These are phyloP conservation scores for Agriopis leucophaearia DNA, from an alignment of 2,888 invertebrate genomes.

Conservation along the genomic window DNA sequence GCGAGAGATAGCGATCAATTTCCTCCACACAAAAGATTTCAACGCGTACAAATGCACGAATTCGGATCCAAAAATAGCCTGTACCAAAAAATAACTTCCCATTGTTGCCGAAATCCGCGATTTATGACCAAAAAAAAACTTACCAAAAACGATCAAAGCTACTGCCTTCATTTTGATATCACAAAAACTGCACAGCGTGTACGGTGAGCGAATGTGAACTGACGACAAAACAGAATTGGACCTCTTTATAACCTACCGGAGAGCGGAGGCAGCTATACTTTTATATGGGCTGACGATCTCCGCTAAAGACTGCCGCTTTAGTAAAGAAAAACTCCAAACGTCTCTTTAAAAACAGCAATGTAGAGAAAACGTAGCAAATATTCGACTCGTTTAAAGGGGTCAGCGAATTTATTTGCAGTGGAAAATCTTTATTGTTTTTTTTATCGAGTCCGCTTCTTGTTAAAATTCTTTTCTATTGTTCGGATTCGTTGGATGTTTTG, in stretches of 20 bases:
- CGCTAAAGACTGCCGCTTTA: conserved; percentile 26
- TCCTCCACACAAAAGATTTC: conserved; percentile 30
- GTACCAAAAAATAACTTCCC: conserved; percentile 19
- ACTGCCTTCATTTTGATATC: conserved; percentile 67
- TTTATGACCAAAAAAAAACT: conserved; percentile 54
- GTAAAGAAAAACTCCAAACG: background rate
- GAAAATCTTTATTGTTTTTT: conserved; percentile 46
- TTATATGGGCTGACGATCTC: conserved; percentile 34
- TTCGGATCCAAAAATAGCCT: conserved; percentile 28
- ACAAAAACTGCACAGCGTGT: conserved; percentile 52
- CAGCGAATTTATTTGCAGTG: conserved; percentile 42
- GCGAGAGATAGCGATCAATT: background rate
- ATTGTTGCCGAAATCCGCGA: conserved; percentile 26
- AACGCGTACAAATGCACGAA: conserved; percentile 19
- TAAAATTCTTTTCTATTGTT: conserved; percentile 37
- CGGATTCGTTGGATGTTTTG: conserved; percentile 18
- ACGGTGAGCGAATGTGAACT: conserved; percentile 57
- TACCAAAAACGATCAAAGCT: conserved; percentile 73
- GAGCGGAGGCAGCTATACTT: conserved; percentile 52
- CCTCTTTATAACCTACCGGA: conserved; percentile 62
- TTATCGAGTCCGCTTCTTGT: conserved; percentile 32
- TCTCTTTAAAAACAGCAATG: conserved; percentile 33
- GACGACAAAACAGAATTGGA: conserved; percentile 52
- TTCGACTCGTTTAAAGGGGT: conserved; percentile 35
- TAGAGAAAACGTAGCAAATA: conserved; percentile 12